phyloP scores from a whole-genome alignment of 2,888 invertebrate species.

The Pammene aurita region DNA sequence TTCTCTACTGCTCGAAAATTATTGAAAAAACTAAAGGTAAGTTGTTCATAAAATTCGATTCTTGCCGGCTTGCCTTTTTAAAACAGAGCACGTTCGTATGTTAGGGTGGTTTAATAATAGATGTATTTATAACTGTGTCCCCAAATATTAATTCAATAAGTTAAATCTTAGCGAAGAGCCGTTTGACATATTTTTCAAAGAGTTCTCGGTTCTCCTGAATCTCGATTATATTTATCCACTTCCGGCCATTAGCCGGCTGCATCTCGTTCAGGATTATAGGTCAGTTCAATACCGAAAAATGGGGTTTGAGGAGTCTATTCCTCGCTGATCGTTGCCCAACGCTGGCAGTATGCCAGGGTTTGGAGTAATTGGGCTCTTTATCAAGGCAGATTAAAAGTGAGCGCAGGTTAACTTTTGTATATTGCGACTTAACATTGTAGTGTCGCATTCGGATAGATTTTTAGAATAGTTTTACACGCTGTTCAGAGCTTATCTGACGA shows the following conservation, averaged over 20 bases:
- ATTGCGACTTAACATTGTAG: neutral
- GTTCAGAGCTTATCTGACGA: too few species aligned
- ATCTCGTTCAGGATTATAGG: slow-evolving; percentile 30
- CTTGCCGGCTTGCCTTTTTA: too few species aligned
- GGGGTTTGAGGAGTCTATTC: slow-evolving; percentile 31
- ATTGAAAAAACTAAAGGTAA: too few species aligned
- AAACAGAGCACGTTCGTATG: too few species aligned
- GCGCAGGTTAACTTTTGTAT: slow-evolving; percentile 24
- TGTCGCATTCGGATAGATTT: neutral
- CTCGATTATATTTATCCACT: slow-evolving; percentile 33
- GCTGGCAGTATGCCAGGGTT: slow-evolving; percentile 35
- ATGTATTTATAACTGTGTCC: too few species aligned
- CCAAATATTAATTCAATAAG: too few species aligned
- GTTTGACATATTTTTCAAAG: neutral
- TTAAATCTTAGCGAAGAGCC: neutral
- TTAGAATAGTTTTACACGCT: neutral
- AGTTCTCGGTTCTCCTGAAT: slow-evolving; percentile 4
- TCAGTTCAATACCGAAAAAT: slow-evolving; percentile 38
- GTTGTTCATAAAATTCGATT: too few species aligned
- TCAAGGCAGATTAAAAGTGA: slow-evolving; percentile 25
- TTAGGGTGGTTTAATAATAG: too few species aligned
- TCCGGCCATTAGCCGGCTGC: slow-evolving; percentile 39
- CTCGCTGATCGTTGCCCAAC: slow-evolving; percentile 34
- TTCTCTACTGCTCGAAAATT: too few species aligned
- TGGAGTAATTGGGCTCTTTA: slow-evolving; percentile 34